Conservation (phyloP, 2,888 invertebrate genomes). For the Lasioglossum figueresi region DNA sequence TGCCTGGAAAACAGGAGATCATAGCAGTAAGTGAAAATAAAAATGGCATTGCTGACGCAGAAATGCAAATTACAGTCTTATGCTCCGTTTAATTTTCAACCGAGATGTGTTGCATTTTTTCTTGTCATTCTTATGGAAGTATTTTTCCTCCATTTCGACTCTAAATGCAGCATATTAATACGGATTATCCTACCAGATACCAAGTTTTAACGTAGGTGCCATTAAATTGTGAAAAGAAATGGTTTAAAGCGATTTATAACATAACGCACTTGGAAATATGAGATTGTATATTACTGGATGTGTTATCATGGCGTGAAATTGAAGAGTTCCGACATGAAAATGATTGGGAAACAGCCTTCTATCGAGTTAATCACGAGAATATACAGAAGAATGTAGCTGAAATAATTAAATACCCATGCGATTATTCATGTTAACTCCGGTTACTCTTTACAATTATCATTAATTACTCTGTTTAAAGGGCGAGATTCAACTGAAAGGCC, state of each 20-base stretch:
- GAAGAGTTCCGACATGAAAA: neutral
- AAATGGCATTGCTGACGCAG: neutral
- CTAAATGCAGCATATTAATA: neutral
- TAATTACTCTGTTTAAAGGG: neutral
- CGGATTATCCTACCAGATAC: neutral
- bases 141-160: neutral
- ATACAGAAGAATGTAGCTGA: neutral
- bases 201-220: neutral
- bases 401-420: neutral
- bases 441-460: too few relatives aligned
- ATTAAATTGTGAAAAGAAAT: neutral
- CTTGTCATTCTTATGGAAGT: neutral
- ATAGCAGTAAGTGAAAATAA: neutral
- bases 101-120: neutral
- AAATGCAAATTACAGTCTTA: neutral
- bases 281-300: neutral
- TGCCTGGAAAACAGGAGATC: neutral
- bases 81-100: neutral
- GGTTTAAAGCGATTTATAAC: neutral
- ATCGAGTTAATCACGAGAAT: neutral
- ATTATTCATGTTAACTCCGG: too few relatives aligned
- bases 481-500: neutral
- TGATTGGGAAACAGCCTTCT: neutral
- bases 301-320: neutral
- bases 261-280: neutral